Percentiles rank a stretch among this genome's conserved stretches.
Evolutionary conservation across 2,888 invertebrate species (phyloP).

Genomic region (Phortica magna): DNA sequence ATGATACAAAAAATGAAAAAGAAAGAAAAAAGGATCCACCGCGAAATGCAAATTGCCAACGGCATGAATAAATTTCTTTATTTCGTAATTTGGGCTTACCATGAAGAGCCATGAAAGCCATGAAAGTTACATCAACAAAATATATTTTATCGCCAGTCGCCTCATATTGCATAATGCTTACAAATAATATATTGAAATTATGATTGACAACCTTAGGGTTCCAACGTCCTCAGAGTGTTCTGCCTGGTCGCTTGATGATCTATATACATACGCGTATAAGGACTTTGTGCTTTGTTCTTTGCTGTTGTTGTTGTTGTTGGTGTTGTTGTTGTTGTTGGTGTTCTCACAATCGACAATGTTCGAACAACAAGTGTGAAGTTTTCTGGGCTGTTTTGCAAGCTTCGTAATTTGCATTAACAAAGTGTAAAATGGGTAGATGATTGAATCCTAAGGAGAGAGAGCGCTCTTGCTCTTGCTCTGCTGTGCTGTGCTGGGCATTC

Average conservation of each 20-base stretch:
- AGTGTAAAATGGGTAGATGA: constrained; percentile 72
- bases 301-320: too few relatives aligned
- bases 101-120: not conserved
- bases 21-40: not conserved
- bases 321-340: too few relatives aligned
- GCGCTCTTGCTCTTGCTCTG: too few relatives aligned
- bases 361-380: not conserved
- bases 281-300: not conserved
- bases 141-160: not conserved
- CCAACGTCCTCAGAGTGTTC: not conserved
- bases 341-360: not conserved
- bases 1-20: constrained; percentile 3
- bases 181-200: constrained; percentile 52
- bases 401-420: constrained; percentile 64
- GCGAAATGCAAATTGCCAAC: constrained; percentile 41
- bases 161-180: constrained; percentile 40
- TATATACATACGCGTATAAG: too few relatives aligned
- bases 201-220: constrained; percentile 51
- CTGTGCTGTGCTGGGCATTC: too few relatives aligned
- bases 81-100: constrained; percentile 34
- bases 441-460: constrained; percentile 59
- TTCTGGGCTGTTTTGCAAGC: too few relatives aligned
- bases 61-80: constrained; percentile 56
- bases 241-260: too few relatives aligned
- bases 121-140: not conserved